Evolutionary conservation across 2,797 vertebrate species (phyloP).

Genomic region (Valencia hispanica): DNA sequence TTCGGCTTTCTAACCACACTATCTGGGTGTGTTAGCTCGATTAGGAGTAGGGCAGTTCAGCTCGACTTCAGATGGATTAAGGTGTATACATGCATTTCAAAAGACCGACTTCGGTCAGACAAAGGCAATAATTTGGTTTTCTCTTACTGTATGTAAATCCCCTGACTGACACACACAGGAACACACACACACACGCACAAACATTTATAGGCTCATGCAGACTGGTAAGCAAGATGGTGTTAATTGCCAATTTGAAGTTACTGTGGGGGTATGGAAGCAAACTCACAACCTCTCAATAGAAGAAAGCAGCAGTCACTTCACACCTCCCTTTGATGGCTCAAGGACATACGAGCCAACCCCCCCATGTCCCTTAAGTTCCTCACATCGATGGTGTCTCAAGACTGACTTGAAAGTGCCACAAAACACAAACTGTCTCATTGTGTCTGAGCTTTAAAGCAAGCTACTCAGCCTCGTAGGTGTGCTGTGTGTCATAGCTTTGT

Average conservation of each 20-base stretch:
- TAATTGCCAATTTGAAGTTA: neutral
- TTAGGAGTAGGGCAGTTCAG: no score
- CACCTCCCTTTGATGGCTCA: constrained; percentile 1
- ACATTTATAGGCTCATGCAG: neutral
- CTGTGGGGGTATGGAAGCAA: neutral
- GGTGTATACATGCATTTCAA: no score
- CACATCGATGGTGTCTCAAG: neutral
- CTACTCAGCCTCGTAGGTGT: neutral
- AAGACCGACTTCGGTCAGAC: no score
- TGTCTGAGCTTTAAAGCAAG: neutral
- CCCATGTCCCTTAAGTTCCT: neutral
- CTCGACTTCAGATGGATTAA: no score
- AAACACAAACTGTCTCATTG: neutral
- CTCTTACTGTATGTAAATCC: no score
- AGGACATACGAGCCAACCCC: neutral
- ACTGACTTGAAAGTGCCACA: neutral
- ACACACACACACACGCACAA: neutral
- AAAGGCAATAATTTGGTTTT: no score
- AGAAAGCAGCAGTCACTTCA: neutral
- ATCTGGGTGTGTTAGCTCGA: no score
- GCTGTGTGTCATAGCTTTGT: neutral
- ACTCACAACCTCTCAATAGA: neutral
- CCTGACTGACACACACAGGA: neutral
- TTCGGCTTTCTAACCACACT: no score
- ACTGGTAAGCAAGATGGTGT: neutral